These are phyloP conservation scores for Styela clava DNA, from an alignment of 23 tunicate species.

Conservation along the genomic window DNA sequence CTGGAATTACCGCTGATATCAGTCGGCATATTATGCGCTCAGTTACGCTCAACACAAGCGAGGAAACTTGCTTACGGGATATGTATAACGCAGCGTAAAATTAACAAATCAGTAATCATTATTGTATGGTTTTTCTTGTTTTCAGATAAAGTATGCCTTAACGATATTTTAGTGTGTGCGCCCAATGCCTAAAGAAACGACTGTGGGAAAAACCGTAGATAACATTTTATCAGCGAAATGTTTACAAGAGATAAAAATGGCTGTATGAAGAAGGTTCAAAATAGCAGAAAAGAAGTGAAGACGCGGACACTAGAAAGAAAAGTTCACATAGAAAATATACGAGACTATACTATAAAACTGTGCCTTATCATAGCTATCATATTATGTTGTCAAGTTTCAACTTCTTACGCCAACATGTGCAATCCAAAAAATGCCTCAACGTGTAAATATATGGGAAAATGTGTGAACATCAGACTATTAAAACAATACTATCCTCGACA, in stretches of 20 bases:
- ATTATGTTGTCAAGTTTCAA: background rate
- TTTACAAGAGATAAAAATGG: background rate
- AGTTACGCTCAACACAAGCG: background rate
- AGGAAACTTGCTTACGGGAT: no score
- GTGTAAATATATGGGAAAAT: background rate
- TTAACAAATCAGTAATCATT: no score
- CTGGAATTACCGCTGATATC: background rate
- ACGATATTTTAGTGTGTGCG: background rate
- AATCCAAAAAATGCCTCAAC: background rate
- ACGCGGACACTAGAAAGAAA: background rate
- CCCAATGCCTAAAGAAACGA: background rate
- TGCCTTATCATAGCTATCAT: background rate
- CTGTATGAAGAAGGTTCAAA: background rate
- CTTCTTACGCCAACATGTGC: background rate
- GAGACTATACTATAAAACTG: background rate
- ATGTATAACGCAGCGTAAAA: no score
- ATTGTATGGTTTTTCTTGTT: background rate
- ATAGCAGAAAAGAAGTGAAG: background rate
- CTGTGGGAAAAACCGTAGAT: background rate
- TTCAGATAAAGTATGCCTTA: background rate
- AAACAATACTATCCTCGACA: background rate
- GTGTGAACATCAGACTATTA: background rate
- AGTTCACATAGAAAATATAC: background rate
- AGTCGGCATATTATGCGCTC: background rate
- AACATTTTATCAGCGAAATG: background rate